Base-by-base conservation (phyloP, 2,888 invertebrate species). In the Apotomis betuletana region DNA sequence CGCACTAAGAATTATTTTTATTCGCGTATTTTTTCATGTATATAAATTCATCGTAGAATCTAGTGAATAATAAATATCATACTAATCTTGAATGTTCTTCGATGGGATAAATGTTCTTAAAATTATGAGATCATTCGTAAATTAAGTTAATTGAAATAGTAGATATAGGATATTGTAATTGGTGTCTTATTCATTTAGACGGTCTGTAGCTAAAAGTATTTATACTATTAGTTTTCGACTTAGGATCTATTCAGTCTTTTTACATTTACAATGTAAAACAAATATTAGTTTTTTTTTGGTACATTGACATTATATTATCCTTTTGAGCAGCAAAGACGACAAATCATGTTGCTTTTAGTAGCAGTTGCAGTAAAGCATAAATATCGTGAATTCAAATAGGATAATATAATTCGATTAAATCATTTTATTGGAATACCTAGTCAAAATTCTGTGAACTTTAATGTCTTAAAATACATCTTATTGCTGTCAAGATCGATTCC, bases 161-260 rank as follows among this genome's bases (percentile, higher is more conserved):
- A 41, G 41, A 10, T 72, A 10, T 49, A 68, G 67, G 58, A 54
- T 62, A 71, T 61, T 84, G 80, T 87, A 87, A 83, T 81, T 78
- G 85, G 86, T 85, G 86, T 86, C 81, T 86, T 83, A 81, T 76
- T 81, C 81, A 78, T 78, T 78, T 78, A 80, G 86, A 82, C 80
- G 74, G 77, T 79, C 87, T 88, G 88, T 89, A 88, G 88, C 86
- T 85, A 81, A 81, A 68, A 41, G 12, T 65, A 6, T 41, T 27
- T 41, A 57, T 13, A 60, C 15, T 51, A 38, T 71, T 44, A 27
- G 63, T 58, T 58, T 36, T 55, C 52, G 27, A 9, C 15, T 49
- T 49, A 9, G 49, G 49, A 49, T 49, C 49, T 49, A 10, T 49
- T 49, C 49, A 10, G 10, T 10, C 3, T 49, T 1, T 9, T 49